These are phyloP conservation scores for Phymastichus coffea DNA, from an alignment of 1,140 invertebrate genomes.

Conservation along the genomic window DNA sequence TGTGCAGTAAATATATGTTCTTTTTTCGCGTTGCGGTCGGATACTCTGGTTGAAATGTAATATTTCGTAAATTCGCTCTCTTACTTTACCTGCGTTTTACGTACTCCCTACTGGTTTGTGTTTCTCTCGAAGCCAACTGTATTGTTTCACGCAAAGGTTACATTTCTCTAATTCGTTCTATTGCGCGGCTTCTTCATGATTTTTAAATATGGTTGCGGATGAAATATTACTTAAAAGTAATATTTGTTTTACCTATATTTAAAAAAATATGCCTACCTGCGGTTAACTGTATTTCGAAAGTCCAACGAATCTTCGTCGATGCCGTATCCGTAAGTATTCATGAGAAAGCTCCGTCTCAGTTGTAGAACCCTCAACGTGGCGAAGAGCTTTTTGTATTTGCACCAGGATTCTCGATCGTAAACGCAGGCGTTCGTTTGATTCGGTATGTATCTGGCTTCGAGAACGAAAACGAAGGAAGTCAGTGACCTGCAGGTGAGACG, in stretches of 20 bases:
- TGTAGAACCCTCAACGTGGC: background rate
- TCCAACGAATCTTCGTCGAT: conserved; percentile 28
- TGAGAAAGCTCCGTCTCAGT: background rate
- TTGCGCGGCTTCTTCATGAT: background rate
- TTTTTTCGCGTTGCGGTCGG: background rate
- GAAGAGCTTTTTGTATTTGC: conserved; percentile 4
- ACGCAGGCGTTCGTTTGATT: conserved; percentile 42
- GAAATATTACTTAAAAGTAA: too few relatives aligned
- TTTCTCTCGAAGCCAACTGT: conserved; percentile 7
- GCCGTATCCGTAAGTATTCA: background rate
- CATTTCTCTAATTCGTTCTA: too few relatives aligned
- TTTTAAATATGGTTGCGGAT: too few relatives aligned
- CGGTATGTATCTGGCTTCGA: conserved; percentile 45
- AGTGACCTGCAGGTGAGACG: conserved; percentile 50
- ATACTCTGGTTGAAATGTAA: conserved; percentile 6
- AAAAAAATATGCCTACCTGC: conserved; percentile 33
- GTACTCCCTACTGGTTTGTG: conserved; percentile 6
- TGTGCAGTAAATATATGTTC: background rate
- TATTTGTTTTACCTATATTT: too few relatives aligned
- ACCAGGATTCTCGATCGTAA: conserved; percentile 28
- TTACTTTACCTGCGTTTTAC: background rate
- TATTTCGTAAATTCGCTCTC: conserved; percentile 16
- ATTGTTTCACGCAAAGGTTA: conserved; percentile 8
- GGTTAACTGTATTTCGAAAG: conserved; percentile 41
- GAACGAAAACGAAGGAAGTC: conserved; percentile 45